These are phyloP conservation scores for Patagioenas fasciata DNA, from an alignment of 2,113 vertebrate genomes.

Conservation along the genomic window DNA sequence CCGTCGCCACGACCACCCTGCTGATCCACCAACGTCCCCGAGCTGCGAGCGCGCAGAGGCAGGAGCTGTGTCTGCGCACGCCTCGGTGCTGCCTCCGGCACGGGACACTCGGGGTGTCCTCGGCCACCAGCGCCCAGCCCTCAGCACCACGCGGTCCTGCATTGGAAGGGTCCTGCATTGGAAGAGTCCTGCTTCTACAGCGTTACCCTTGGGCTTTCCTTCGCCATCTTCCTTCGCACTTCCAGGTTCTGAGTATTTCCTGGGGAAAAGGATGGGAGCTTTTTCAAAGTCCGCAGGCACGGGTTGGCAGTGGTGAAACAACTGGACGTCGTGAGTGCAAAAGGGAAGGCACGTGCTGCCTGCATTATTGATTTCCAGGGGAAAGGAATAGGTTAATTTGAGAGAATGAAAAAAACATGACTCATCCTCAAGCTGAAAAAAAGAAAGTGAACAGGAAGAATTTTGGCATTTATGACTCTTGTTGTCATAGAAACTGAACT, in stretches of 20 bases:
- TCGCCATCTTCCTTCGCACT: neutral
- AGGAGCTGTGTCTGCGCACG: neutral
- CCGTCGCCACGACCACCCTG: neutral
- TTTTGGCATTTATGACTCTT: constrained; percentile 64
- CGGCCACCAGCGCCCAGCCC: neutral
- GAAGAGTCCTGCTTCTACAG: neutral
- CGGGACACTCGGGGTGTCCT: accelerated
- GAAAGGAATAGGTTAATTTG: constrained; percentile 37
- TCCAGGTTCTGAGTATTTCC: neutral
- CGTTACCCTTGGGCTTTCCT: neutral
- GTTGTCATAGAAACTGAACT: constrained; percentile 69
- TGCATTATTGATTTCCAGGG: neutral
- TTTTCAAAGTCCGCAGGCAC: neutral
- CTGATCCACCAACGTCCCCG: neutral
- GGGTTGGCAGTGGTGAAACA: neutral
- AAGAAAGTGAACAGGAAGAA: constrained; percentile 54
- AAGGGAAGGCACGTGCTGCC: neutral
- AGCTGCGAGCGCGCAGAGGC: neutral
- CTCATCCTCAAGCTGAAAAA: constrained; percentile 39
- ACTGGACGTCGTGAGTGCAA: neutral
- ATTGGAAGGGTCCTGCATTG: neutral
- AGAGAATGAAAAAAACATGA: neutral
- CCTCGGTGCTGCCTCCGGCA: neutral
- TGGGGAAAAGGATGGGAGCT: neutral
- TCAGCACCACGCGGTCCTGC: accelerated